Conservation (phyloP, 2,888 invertebrate genomes). For the Entomobrya proxima region DNA sequence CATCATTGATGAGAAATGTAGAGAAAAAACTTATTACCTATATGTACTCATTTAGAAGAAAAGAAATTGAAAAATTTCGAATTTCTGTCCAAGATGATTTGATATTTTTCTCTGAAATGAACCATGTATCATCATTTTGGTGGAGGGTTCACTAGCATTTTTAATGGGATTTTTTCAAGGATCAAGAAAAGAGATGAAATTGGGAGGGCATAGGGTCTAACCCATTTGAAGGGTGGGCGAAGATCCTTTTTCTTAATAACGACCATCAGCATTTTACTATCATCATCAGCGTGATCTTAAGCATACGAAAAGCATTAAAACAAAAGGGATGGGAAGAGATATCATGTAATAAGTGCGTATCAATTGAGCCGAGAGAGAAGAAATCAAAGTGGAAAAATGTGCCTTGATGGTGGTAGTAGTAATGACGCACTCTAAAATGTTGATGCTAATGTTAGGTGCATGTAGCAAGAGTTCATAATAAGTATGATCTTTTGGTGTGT, state of each 20-base stretch:
- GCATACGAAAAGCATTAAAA: slow-evolving; percentile 24
- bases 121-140: slow-evolving; percentile 36
- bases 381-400: slow-evolving; percentile 38
- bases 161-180: slow-evolving; percentile 43
- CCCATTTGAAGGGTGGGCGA: slow-evolving; percentile 55
- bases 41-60: background rate
- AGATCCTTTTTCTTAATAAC: slow-evolving; percentile 34
- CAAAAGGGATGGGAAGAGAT: background rate
- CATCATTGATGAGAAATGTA: background rate
- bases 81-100: slow-evolving; percentile 35
- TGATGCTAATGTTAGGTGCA: background rate
- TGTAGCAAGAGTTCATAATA: background rate
- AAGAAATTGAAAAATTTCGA: slow-evolving; percentile 39
- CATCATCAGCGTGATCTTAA: background rate
- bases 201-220: slow-evolving; percentile 39
- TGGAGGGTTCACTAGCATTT: slow-evolving; percentile 20
- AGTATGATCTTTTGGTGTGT: slow-evolving; percentile 19
- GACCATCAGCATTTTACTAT: slow-evolving; percentile 13
- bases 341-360: background rate
- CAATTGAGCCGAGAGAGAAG: background rate
- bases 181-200: slow-evolving; percentile 33
- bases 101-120: slow-evolving; percentile 47
- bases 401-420: background rate
- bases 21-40: background rate
- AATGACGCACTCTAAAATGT: too few species aligned